phyloP scores from a whole-genome alignment of 2,888 invertebrate species.

The Scrobipalpa atriplicella region DNA sequence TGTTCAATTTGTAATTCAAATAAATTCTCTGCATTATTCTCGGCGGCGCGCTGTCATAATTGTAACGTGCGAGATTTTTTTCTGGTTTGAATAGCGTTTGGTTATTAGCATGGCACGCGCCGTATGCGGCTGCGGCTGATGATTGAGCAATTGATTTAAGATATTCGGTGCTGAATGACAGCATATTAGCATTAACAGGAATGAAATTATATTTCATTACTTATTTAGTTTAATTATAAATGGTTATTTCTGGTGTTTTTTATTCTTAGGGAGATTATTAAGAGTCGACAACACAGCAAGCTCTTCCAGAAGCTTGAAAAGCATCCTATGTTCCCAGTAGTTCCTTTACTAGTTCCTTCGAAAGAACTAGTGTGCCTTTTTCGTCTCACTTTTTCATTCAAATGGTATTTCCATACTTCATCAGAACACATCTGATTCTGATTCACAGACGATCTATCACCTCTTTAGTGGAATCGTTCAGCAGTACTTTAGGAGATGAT shows the following conservation, averaged over 20 bases:
- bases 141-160: conserved; percentile 21
- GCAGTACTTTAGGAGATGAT: no score
- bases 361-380: no score
- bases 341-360: no score
- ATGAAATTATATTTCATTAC: neutral
- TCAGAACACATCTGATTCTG: neutral
- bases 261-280: no score
- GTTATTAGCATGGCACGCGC: conserved; percentile 34
- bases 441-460: no score
- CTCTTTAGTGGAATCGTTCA: no score
- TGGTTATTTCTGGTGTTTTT: no score
- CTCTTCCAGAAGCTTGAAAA: neutral
- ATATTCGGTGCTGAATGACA: conserved; percentile 9
- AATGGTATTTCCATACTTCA: neutral
- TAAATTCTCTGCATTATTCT: conserved; percentile 71
- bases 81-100: conserved; percentile 47
- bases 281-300: no score
- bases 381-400: no score
- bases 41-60: conserved; percentile 64
- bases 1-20: conserved; percentile 80
- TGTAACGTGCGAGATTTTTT: conserved; percentile 69
- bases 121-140: neutral
- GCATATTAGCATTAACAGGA: neutral
- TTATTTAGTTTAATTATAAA: no score
- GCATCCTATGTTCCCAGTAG: no score